Base-by-base conservation (phyloP, 2,888 invertebrate species). In the Dysmachus trigonus region DNA sequence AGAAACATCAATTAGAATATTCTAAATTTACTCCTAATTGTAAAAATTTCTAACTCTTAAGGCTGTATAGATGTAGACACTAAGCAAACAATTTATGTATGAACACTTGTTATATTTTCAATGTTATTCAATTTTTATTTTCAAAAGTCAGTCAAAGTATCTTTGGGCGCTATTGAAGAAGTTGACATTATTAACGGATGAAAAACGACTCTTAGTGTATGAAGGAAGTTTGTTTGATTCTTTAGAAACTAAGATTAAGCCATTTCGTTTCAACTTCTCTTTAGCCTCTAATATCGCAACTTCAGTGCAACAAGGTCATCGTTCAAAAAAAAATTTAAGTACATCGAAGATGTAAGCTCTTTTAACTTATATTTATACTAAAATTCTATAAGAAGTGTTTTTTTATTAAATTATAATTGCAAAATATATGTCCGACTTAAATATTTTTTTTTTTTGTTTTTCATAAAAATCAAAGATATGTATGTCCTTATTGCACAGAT, bases 1-100 rank as follows among this genome's bases (percentile, higher is more conserved):
- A 33, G 38, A 71, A 82, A 82, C 82, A 82, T 82, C 82, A 82
- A 82, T 82, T 82, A 62, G 62, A 82, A 82, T 62, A 82, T 82
- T 82, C 82, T 82, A 82, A 82, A 82, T 82, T 82, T 82, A 79
- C 51, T 79, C 30, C 33, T 76, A 79, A 51, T 30, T 79, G 51
- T 79, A 79, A 51, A 76, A 27, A 47, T 33, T 47, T 47, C 41
- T 30, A 51, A 8, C 51, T n/a, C n/a, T 41, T 47, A 79, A 51
- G 35, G n/a, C 18, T 62, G 62, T 18, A n/a, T 62, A 62, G 27
- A 2, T 62, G 6, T 33, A 73, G 33, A 15, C n/a, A n/a, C 27
- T 73, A 73, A 73, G 73, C 73, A 8, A 72, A 33, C n/a, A 33
- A 73, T 73, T 73, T 73, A 33, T 33, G 41, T 30, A 72, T 8